These are phyloP conservation scores for Brevipalpus yothersi DNA, from an alignment of 1,140 invertebrate genomes.

Conservation along the genomic window DNA sequence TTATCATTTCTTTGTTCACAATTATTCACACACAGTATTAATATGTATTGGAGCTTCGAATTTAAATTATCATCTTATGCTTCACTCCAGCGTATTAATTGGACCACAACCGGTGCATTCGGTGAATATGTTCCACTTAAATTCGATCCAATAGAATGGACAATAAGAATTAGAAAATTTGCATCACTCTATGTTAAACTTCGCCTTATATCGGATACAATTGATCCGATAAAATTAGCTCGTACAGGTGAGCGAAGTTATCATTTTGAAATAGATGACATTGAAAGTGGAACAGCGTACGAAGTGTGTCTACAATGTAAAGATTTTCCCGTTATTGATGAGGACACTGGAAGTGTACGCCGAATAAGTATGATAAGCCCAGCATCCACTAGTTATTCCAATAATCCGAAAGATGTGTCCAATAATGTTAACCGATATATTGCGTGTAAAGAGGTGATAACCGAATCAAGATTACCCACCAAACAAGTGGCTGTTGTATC, in stretches of 20 bases:
- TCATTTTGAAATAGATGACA: neutral
- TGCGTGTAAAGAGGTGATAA: neutral
- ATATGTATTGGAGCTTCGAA: too few relatives aligned
- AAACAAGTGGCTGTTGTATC: neutral
- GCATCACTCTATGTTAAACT: constrained; percentile 1
- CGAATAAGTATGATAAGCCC: neutral
- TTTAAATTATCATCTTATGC: too few relatives aligned
- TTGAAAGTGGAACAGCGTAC: constrained; percentile 1
- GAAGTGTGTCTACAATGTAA: neutral
- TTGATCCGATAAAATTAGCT: neutral
- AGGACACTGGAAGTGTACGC: neutral
- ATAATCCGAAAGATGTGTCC: neutral
- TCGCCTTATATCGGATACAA: neutral
- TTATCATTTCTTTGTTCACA: too few relatives aligned
- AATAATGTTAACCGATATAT: neutral
- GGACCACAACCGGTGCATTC: too few relatives aligned
- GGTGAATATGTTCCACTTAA: too few relatives aligned
- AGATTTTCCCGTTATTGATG: neutral
- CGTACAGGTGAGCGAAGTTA: neutral
- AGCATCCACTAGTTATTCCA: neutral
- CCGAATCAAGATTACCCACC: neutral
- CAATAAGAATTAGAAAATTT: neutral
- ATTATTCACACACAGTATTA: too few relatives aligned
- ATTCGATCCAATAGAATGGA: neutral
- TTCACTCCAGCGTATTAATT: too few relatives aligned